Conservation (phyloP, 1,140 invertebrate genomes). For the Chrysomallon squamiferum region DNA sequence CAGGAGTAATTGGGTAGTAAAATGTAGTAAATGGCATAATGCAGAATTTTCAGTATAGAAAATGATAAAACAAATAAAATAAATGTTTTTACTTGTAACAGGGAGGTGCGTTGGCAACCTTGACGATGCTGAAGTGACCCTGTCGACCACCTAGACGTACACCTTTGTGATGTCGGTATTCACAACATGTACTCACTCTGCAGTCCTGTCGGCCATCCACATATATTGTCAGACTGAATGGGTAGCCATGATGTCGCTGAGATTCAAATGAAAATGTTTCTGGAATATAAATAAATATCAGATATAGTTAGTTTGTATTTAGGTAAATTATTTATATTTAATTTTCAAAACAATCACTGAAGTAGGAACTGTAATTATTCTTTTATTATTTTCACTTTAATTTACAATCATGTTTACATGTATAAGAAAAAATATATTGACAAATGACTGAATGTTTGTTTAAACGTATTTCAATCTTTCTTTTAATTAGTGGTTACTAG, state of each 20-base stretch:
- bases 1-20: background rate
- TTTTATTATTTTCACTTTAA: too few relatives aligned
- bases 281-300: too few relatives aligned
- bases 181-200: constrained; percentile 63
- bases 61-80: background rate
- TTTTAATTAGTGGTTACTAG: too few relatives aligned
- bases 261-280: constrained; percentile 60
- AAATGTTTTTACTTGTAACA: constrained; percentile 63
- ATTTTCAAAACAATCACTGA: too few relatives aligned
- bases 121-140: constrained; percentile 58
- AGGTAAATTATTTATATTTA: too few relatives aligned
- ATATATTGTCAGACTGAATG: constrained; percentile 62
- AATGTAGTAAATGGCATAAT: background rate
- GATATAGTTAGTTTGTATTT: too few relatives aligned
- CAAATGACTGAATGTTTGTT: too few relatives aligned
- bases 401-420: too few relatives aligned
- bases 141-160: constrained; percentile 56
- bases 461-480: too few relatives aligned
- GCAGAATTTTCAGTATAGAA: background rate
- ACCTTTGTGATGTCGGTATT: constrained; percentile 59
- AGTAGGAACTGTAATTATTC: too few relatives aligned
- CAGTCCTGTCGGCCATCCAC: constrained; percentile 58
- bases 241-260: constrained; percentile 60
- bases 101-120: constrained; percentile 49
- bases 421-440: too few relatives aligned